These are phyloP conservation scores for Patella ulyssiponensis DNA, from an alignment of 2,888 invertebrate species.

Conservation along the genomic window DNA sequence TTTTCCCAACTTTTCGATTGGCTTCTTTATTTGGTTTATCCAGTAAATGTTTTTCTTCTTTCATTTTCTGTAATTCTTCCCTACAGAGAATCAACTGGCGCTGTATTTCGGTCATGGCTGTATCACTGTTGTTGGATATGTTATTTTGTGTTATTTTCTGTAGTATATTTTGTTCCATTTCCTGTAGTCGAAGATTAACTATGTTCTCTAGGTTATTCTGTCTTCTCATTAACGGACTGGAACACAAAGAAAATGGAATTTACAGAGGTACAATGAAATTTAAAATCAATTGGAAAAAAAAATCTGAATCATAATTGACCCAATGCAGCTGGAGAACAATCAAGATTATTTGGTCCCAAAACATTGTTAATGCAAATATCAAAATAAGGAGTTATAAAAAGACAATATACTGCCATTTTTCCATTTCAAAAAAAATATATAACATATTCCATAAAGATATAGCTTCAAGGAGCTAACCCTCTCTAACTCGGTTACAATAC, in stretches of 20 bases:
- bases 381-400: too few species aligned
- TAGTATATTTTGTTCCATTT: slow-evolving; percentile 51
- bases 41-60: slow-evolving; percentile 17
- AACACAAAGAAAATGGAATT: slow-evolving; percentile 5
- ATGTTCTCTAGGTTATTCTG: slow-evolving; percentile 53
- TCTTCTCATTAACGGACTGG: slow-evolving; percentile 54
- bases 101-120: slow-evolving; percentile 42
- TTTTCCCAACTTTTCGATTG: not conserved
- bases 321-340: too few species aligned
- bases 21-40: not conserved
- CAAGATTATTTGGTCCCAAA: too few species aligned
- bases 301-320: too few species aligned
- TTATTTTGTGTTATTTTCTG: slow-evolving; percentile 35
- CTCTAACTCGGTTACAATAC: too few species aligned
- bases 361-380: too few species aligned
- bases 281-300: not conserved
- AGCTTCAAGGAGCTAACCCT: too few species aligned
- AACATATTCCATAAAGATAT: too few species aligned
- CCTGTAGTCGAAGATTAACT: slow-evolving; percentile 50
- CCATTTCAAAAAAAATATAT: too few species aligned
- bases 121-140: slow-evolving; percentile 6
- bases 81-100: slow-evolving; percentile 43
- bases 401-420: too few species aligned
- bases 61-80: slow-evolving; percentile 43
- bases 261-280: not conserved